phyloP scores from a whole-genome alignment of 35 echinoderm and acorn worm species.

The Diadema setosum region DNA sequence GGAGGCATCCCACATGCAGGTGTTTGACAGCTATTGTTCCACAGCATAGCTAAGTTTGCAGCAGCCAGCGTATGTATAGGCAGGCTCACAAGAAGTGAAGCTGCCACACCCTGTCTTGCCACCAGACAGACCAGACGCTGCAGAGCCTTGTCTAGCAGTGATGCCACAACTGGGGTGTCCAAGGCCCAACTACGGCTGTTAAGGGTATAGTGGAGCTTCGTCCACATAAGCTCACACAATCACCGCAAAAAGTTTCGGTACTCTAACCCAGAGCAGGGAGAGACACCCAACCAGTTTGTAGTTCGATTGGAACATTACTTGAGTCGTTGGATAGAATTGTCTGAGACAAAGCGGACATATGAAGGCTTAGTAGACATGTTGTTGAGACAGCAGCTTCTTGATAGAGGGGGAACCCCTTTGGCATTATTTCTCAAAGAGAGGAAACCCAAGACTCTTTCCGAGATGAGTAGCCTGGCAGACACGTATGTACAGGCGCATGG shows the following conservation, averaged over 20 bases:
- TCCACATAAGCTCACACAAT: too few relatives aligned
- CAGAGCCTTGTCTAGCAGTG: too few relatives aligned
- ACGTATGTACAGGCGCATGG: conserved; percentile 34
- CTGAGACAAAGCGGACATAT: background rate
- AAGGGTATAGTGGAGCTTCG: too few relatives aligned
- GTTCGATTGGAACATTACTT: background rate
- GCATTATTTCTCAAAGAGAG: conserved; percentile 56
- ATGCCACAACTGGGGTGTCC: too few relatives aligned
- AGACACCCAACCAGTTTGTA: conserved; percentile 30
- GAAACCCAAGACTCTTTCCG: background rate
- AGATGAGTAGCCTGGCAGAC: conserved; percentile 37
- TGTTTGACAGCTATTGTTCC: too few relatives aligned
- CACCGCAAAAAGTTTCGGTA: background rate
- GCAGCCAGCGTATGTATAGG: too few relatives aligned
- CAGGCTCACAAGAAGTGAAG: too few relatives aligned
- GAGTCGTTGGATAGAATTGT: conserved; percentile 20
- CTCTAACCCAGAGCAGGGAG: conserved; percentile 4
- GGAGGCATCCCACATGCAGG: too few relatives aligned
- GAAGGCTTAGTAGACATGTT: conserved; percentile 41
- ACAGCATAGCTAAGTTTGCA: too few relatives aligned
- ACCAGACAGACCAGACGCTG: too few relatives aligned
- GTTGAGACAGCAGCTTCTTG: conserved; percentile 44
- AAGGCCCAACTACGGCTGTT: too few relatives aligned
- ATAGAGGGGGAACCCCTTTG: conserved; percentile 3
- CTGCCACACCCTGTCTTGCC: too few relatives aligned